Base-by-base conservation (phyloP, 2,113 vertebrate species). In the Aramus guarauna region DNA sequence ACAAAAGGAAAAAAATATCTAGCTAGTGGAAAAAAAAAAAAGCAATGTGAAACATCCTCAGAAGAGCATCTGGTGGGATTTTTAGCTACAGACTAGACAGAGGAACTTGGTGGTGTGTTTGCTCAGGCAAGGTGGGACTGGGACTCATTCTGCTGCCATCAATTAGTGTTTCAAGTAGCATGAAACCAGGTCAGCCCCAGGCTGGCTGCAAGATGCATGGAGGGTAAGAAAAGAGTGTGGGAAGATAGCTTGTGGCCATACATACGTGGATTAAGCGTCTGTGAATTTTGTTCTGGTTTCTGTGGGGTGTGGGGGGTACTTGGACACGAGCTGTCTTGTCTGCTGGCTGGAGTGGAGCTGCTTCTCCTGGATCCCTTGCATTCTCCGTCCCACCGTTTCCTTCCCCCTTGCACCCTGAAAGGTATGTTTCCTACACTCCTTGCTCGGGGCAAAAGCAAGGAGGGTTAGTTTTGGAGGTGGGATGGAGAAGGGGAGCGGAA, bases 181-280 rank as follows among this genome's bases (percentile, higher is more conserved):
- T 20, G 62, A 74, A 80, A 43, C n/a, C 47, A 50, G 12, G 26
- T 24, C 1, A 2, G 24, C 45, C 47, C 16, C 43, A 30, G 56
- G 52, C 50, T 24, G 10, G n/a, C 5, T 74, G 47, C 9, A n/a
- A 39, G 56, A 10, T 24, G 6, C 20, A 2, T 1, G 11, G 22
- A 43, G 27, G n/a, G 13, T 37, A 24, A 58, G 55, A 52, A 32
- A 58, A 77, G 71, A 75, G 9, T 23, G 16, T 23, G 24, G 69
- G 55, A 48, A 83, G 63, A 19, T 41, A 30, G 63, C 27, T 58
- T 41, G 63, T 82, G 88, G 62, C 87, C 7, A 2, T 39, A 3
- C 8, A 11, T 19, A 8, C 2, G 5, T n/a, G 32, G 11, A 19
- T 43, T 34, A 29, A 48, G 12, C 3, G 0, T 23, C 29, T 45